Percentiles rank a stretch among this genome's conserved stretches.
Conservation (phyloP, 1,140 invertebrate genomes). For the Zaprionus camerounensis region DNA sequence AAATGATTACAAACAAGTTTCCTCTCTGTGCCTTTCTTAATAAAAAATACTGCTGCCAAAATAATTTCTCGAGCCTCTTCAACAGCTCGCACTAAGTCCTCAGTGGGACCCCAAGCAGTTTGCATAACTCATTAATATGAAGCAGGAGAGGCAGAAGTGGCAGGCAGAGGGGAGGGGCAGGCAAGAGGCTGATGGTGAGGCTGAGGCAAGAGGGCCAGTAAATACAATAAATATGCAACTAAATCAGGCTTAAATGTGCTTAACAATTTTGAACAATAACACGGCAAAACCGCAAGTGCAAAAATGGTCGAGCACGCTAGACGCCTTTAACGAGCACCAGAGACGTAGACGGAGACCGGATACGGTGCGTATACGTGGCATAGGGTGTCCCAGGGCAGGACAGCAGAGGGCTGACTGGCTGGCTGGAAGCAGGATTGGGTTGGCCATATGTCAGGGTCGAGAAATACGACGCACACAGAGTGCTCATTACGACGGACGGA, state of each 20-base stretch:
- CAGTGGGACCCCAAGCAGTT: constrained; percentile 49
- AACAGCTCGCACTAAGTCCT: constrained; percentile 26
- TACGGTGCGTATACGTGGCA: constrained; percentile 1
- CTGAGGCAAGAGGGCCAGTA: constrained; percentile 28
- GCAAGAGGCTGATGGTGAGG: constrained; percentile 3
- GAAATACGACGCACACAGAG: constrained; percentile 76
- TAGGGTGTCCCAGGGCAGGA: not conserved
- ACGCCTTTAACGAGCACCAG: constrained; percentile 66
- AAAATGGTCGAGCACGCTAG: constrained; percentile 58
- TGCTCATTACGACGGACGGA: constrained; percentile 58
- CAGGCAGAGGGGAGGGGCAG: not conserved
- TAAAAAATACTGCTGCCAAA: not conserved
- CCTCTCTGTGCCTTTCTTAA: too few relatives aligned
- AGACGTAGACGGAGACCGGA: constrained; percentile 15
- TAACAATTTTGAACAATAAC: constrained; percentile 83
- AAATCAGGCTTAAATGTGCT: constrained; percentile 82
- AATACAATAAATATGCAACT: constrained; percentile 80
- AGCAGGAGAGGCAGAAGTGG: not conserved
- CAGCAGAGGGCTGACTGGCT: not conserved
- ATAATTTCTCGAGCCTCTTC: constrained; percentile 11
- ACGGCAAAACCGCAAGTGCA: constrained; percentile 72
- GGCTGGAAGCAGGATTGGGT: not conserved
- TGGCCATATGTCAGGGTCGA: constrained; percentile 70
- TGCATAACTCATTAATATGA: constrained; percentile 78
- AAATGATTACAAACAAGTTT: too few relatives aligned